Evolutionary conservation across 2,113 vertebrate genomes (phyloP).

Genomic region (Paratilapia polleni): DNA sequence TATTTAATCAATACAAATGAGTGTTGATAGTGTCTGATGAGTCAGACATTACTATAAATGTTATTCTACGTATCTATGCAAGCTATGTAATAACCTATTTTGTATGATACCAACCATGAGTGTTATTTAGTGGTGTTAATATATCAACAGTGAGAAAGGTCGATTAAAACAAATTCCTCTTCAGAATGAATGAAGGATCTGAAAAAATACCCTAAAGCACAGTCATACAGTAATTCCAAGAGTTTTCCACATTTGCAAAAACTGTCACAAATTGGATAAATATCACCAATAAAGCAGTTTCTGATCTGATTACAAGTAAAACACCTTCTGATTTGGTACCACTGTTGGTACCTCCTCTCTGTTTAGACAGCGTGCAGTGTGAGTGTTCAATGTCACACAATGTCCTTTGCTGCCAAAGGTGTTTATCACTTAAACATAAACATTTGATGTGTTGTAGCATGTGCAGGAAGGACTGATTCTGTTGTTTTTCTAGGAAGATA

Average conservation of each 20-base stretch:
- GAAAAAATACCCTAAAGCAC: no score
- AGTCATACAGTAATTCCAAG: background rate
- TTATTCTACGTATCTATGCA: fast-evolving
- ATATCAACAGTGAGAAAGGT: fast-evolving
- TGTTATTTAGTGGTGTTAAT: background rate
- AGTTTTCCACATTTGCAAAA: no score
- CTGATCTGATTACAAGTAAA: background rate
- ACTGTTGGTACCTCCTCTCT: background rate
- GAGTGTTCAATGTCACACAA: background rate
- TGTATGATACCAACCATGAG: no score
- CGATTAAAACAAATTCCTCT: background rate
- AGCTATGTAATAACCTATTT: background rate
- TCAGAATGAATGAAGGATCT: no score
- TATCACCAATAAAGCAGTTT: background rate
- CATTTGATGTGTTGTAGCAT: background rate
- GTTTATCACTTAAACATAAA: background rate
- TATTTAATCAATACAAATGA: background rate
- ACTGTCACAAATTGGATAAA: background rate
- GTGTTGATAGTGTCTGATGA: background rate
- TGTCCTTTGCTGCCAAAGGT: background rate
- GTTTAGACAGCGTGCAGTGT: background rate
- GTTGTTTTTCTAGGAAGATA: background rate
- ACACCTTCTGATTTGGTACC: background rate
- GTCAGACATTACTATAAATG: background rate
- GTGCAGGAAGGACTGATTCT: background rate